Evolutionary conservation across 1,140 invertebrate genomes (phyloP).

Genomic region (Dendroctonus valens): DNA sequence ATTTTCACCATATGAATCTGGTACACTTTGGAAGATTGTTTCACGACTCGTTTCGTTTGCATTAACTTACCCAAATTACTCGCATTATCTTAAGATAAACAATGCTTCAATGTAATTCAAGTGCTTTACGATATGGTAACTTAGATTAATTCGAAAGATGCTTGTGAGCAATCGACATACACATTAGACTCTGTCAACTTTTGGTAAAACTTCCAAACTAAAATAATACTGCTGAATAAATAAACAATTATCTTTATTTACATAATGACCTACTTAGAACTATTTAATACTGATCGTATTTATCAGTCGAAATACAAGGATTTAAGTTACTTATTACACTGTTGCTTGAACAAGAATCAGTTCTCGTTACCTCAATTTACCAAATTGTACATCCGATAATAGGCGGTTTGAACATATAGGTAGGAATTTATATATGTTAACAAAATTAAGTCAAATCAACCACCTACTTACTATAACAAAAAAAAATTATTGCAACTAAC

Average conservation of each 20-base stretch:
- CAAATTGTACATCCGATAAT: not conserved
- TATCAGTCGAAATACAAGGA: slow-evolving; percentile 28
- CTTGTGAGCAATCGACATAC: no score
- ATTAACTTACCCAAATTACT: no score
- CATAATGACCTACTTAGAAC: slow-evolving; percentile 18
- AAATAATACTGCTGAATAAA: not conserved
- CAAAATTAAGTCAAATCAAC: not conserved
- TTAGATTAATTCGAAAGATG: no score
- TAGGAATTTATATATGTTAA: not conserved
- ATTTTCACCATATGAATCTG: no score
- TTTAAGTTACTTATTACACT: not conserved
- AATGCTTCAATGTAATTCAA: no score
- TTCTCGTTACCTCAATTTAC: not conserved
- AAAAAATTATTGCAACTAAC: no score
- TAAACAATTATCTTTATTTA: slow-evolving; percentile 31
- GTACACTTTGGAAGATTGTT: no score
- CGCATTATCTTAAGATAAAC: no score
- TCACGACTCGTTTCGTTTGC: no score
- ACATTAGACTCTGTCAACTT: no score
- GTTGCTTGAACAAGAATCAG: not conserved
- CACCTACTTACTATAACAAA: not conserved
- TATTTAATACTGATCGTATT: slow-evolving; percentile 32
- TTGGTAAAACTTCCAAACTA: not conserved
- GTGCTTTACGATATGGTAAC: no score
- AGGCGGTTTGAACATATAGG: not conserved